phyloP scores from a whole-genome alignment of 2,113 vertebrate genomes.

The Alaudala cheleensis region DNA sequence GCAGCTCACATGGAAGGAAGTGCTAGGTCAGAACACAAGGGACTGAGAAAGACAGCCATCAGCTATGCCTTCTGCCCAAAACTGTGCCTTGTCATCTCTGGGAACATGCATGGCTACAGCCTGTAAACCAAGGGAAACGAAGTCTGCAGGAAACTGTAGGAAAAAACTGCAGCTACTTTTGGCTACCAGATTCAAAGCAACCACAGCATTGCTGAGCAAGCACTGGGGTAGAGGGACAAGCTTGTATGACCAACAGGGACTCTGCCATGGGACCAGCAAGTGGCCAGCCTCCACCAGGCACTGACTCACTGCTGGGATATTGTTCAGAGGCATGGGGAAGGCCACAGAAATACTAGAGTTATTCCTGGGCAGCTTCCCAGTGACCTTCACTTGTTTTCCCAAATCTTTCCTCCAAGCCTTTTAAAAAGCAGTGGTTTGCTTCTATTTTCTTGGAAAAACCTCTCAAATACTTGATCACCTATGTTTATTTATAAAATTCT shows the following conservation, averaged over 20 bases:
- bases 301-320: neutral
- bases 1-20: neutral
- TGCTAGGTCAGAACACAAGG: neutral
- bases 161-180: neutral
- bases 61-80: neutral
- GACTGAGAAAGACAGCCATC: neutral
- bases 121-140: neutral
- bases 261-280: neutral
- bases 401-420: neutral
- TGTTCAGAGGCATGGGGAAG: neutral
- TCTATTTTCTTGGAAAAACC: neutral
- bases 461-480: neutral
- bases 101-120: neutral
- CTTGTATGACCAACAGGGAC: neutral
- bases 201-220: neutral
- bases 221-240: neutral
- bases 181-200: neutral
- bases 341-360: rapidly evolving
- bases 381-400: neutral
- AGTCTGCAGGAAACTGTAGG: neutral
- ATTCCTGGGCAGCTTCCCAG: neutral
- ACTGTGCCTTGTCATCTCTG: neutral
- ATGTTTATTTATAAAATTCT: neutral
- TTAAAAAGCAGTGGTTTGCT: neutral
- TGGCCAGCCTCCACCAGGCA: neutral